Conservation (phyloP, 2,113 vertebrate species). For the Notiomystis cincta region DNA sequence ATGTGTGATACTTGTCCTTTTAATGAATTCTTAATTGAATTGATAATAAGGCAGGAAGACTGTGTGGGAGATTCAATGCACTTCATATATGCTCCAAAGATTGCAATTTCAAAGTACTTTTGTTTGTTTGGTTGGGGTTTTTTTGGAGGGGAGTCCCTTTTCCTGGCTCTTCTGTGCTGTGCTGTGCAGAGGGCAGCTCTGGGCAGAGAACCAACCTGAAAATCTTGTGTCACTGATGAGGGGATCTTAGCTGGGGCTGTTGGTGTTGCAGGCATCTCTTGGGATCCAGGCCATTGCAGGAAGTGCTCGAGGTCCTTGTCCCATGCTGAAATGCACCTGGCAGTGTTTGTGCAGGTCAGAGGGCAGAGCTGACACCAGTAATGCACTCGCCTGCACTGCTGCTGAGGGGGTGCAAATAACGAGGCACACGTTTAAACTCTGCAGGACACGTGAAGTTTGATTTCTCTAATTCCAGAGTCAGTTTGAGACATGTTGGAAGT, state of each 20-base stretch:
- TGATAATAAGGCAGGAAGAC: not conserved
- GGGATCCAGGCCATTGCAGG: not conserved
- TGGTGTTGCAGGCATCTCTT: rapidly evolving
- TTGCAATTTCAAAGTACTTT: not conserved
- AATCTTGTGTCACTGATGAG: not conserved
- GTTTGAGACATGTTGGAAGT: not conserved
- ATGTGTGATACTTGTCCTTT: not conserved
- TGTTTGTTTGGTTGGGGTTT: not conserved
- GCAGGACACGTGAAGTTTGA: not conserved
- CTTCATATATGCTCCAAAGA: not conserved
- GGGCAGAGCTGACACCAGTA: not conserved
- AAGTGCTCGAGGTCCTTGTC: not conserved
- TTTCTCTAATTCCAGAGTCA: not conserved
- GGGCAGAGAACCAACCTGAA: not conserved
- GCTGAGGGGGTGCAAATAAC: not conserved
- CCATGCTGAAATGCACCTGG: not conserved
- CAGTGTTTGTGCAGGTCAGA: not conserved
- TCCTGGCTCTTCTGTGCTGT: rapidly evolving
- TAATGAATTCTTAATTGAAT: not conserved
- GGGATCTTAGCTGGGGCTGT: not conserved
- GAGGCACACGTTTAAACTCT: not conserved
- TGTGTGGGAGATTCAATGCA: not conserved
- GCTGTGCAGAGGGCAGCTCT: not conserved
- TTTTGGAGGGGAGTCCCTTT: not conserved
- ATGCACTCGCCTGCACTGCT: rapidly evolving